Evolutionary conservation across 2,888 invertebrate species (phyloP), one percentile per base, ranked within the genome.

Genomic region (Drosophila paramelanica): DNA sequence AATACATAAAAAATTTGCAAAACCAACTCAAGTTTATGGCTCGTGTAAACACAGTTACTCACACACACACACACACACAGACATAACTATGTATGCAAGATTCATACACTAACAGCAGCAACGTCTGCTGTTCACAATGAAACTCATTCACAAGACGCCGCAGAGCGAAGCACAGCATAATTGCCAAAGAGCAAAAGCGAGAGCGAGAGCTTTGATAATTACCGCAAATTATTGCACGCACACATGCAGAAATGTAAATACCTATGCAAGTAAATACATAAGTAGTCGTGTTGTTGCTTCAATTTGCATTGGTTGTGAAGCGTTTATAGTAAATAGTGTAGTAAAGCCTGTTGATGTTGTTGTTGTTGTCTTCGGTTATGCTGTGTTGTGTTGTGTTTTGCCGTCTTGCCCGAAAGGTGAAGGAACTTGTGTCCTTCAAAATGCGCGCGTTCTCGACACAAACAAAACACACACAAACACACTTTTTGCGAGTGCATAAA

Each of bases 351-450:
- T 41, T 41, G 62, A 25, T 56, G 31, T 25, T 60, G 46, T 42
- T 69, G 45, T 65, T 73, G 56, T 41, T 60, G 45, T 46, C 62
- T 58, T 31, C 31, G 27, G 41, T 41, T 41, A 41, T 41, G 17
- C 41, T 41, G 17, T 53, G 49, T 59, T 72, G 36, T 51, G 72
- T 49, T 74, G 36, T 71, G 66, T 59, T 73, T 73, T 74, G 71
- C 56, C 71, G 74, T 59, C 62, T 72, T 76, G 53, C 33, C 33
- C 41, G 36, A 79, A 74, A 81, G 85, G 85, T 85, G 66, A 85
- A 85, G 82, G 89, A 85, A 89, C 85, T 89, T 62, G 72, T 88
- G 85, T 85, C 85, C 85, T 85, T 85, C 85, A 79, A 88, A 88
- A 71, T 79, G 82, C 76, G 85, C 89, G 83, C 86, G 84, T 73